Conservation (phyloP, 1,140 invertebrate genomes). For the Chrysopa pallens region DNA sequence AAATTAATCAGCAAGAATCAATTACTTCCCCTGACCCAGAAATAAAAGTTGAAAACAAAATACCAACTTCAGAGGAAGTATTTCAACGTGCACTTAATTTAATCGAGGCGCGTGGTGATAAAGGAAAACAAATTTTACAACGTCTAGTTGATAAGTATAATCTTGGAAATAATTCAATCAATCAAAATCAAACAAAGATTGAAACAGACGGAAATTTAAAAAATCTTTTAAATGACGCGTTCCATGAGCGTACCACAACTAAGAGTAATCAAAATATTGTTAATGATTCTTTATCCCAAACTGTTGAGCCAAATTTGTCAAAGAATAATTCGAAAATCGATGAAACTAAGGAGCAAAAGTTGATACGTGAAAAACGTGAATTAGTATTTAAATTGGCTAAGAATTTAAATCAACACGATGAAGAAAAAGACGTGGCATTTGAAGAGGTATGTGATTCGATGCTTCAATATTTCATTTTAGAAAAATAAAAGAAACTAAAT, state of each 20-base stretch:
- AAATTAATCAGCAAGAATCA: no score
- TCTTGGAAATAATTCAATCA: neutral
- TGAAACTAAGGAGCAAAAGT: neutral
- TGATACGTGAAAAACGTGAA: constrained; percentile 14
- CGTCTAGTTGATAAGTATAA: constrained; percentile 25
- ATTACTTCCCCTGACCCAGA: no score
- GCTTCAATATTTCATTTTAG: no score
- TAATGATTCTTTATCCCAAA: no score
- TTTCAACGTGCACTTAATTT: constrained; percentile 35
- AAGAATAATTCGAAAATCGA: no score
- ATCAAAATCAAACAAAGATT: no score
- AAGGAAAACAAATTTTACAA: constrained; percentile 29
- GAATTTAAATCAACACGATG: constrained; percentile 33
- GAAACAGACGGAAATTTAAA: constrained; percentile 17
- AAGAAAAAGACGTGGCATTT: constrained; percentile 33
- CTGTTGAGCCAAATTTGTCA: no score
- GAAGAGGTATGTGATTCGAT: constrained; percentile 41
- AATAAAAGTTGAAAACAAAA: constrained; percentile 4
- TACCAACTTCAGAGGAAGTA: constrained; percentile 31
- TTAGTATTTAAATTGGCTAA: constrained; percentile 23
- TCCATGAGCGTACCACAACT: no score
- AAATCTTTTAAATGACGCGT: constrained; percentile 4
- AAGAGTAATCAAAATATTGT: no score
- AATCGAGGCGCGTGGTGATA: constrained; percentile 30
- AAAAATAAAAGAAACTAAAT: no score